Conservation (phyloP, 2,888 invertebrate genomes). For the Sphecodes monilicornis region DNA sequence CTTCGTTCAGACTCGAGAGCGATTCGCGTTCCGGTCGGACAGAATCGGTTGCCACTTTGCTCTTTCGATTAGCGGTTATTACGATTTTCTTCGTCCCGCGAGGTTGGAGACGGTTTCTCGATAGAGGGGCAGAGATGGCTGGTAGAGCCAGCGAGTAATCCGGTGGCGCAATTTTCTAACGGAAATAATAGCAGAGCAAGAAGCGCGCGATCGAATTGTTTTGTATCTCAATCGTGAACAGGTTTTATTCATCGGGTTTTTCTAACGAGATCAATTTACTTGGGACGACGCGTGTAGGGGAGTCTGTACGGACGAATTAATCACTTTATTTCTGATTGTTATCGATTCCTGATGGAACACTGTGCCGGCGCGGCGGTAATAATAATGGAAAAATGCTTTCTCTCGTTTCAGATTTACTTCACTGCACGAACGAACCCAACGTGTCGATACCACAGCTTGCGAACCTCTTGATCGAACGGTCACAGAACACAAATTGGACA, state of each 20-base stretch:
- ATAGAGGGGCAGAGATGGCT: background rate
- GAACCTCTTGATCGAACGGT: conserved; percentile 98
- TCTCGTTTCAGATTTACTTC: conserved; percentile 94
- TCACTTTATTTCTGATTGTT: background rate
- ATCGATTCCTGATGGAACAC: background rate
- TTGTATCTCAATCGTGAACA: background rate
- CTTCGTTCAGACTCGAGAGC: background rate
- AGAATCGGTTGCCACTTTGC: conserved; percentile 25
- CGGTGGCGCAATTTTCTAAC: background rate
- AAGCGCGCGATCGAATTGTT: background rate
- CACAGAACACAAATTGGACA: conserved; percentile 99
- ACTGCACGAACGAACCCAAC: conserved; percentile 99
- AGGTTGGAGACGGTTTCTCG: background rate
- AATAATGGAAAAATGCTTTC: background rate
- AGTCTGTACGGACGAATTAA: background rate
- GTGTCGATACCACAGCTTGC: conserved; percentile 99
- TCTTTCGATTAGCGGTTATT: conserved; percentile 28
- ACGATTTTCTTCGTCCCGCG: background rate
- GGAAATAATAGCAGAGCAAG: background rate
- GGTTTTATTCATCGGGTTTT: background rate
- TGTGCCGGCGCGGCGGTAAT: background rate
- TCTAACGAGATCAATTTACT: background rate
- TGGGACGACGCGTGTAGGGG: background rate
- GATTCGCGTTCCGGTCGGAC: background rate
- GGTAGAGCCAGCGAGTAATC: background rate